Conservation (phyloP, 2,797 vertebrate species). For the Rhabdophis nuchalis region DNA sequence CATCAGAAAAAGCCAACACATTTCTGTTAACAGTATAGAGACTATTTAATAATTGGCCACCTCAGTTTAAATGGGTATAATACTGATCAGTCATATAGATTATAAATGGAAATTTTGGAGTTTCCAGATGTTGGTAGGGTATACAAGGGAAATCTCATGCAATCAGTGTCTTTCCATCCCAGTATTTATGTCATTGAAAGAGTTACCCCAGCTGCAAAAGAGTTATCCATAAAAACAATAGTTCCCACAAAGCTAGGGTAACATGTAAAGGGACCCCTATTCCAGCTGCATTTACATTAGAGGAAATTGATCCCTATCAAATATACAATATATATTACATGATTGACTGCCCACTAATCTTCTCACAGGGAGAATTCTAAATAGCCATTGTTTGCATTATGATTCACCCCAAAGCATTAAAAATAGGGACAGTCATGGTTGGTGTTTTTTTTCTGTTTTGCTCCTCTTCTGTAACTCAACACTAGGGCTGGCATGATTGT, state of each 20-base stretch:
- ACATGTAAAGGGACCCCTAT: neutral
- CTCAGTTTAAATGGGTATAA: neutral
- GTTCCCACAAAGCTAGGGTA: neutral
- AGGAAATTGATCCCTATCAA: neutral
- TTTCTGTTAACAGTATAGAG: neutral
- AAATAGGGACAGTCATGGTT: neutral
- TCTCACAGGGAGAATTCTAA: neutral
- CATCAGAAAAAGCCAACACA: neutral
- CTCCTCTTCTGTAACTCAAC: neutral
- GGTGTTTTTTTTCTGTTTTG: neutral
- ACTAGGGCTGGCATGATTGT: neutral
- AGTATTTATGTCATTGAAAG: neutral
- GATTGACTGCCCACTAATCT: neutral
- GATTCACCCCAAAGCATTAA: neutral
- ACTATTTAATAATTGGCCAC: neutral
- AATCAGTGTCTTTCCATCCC: neutral
- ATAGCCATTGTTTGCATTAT: neutral
- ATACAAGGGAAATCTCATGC: neutral
- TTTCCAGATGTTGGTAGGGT: neutral
- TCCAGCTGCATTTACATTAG: neutral
- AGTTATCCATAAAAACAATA: neutral
- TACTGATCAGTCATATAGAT: neutral
- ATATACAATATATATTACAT: neutral
- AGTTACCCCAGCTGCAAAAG: neutral
- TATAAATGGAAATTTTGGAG: neutral